Evolutionary conservation across 2,888 invertebrate species (phyloP).

Genomic region (Coenonympha arcania): DNA sequence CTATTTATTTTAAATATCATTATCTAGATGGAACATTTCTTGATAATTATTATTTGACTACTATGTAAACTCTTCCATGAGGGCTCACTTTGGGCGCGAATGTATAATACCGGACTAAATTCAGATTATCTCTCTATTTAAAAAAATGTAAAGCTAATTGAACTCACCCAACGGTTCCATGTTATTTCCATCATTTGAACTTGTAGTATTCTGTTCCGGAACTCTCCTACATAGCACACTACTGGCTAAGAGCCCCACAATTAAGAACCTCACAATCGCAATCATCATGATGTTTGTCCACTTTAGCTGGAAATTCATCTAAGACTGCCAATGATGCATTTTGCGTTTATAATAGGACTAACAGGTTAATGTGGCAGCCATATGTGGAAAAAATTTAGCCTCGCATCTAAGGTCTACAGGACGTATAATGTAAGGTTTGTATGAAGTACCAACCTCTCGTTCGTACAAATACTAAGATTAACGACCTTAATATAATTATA

Average conservation of each 20-base stretch:
- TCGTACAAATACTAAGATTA: not conserved
- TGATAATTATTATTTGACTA: no score
- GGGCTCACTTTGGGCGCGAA: no score
- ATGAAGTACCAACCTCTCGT: conserved; percentile 13
- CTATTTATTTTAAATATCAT: no score
- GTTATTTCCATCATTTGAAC: conserved; percentile 30
- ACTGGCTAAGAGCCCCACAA: conserved; percentile 36
- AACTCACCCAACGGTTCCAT: conserved; percentile 36
- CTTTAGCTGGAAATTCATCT: conserved; percentile 40
- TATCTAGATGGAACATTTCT: no score
- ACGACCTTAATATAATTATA: not conserved
- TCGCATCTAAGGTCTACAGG: conserved; percentile 36
- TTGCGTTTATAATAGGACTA: conserved; percentile 55
- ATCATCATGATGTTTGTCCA: conserved; percentile 36
- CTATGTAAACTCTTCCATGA: no score
- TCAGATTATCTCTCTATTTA: no score
- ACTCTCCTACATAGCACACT: conserved; percentile 38
- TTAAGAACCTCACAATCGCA: conserved; percentile 36
- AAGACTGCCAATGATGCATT: conserved; percentile 39
- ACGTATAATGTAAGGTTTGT: conserved; percentile 23
- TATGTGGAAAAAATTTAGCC: conserved; percentile 48
- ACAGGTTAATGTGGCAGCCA: conserved; percentile 36
- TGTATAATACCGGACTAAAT: no score
- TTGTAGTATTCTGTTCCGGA: conserved; percentile 34
- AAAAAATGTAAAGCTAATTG: not conserved